phyloP scores from a whole-genome alignment of 37 sponge, comb jelly and placozoan species.

The Beroe forskalii region DNA sequence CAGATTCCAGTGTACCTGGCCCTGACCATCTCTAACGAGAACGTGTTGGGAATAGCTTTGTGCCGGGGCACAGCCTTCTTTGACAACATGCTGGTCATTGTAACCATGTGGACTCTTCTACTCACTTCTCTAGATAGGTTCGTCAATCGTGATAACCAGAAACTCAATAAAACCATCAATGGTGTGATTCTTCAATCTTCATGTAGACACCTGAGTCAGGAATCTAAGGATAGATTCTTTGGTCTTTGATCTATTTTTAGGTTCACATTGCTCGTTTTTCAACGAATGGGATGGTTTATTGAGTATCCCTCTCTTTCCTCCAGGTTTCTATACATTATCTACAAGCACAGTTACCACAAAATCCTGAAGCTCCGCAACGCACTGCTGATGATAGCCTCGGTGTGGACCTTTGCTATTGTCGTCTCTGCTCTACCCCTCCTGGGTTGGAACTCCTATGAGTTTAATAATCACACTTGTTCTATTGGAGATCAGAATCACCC shows the following conservation, averaged over 20 bases:
- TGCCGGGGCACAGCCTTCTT: background rate
- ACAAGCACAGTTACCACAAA: background rate
- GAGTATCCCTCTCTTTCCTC: too few relatives aligned
- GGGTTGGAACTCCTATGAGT: background rate
- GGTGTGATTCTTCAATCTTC: too few relatives aligned
- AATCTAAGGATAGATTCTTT: too few relatives aligned
- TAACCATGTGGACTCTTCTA: constrained; percentile 12
- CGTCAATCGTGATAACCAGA: too few relatives aligned
- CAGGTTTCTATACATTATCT: constrained; percentile 1
- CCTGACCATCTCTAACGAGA: background rate
- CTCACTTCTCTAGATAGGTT: constrained; percentile 20
- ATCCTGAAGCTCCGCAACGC: background rate
- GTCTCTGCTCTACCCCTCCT: background rate
- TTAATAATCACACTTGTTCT: background rate
- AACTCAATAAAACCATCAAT: too few relatives aligned
- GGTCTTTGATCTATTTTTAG: too few relatives aligned
- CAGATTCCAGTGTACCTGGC: background rate
- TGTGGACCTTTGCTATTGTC: constrained; percentile 8
- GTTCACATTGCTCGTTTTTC: too few relatives aligned
- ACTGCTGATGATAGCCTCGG: background rate
- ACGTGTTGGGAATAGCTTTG: background rate
- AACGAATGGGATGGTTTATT: too few relatives aligned
- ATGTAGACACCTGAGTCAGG: too few relatives aligned
- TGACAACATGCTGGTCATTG: background rate
- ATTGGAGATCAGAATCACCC: background rate